Conservation (phyloP, 2,797 vertebrate species). For the Carcharodon carcharias region DNA sequence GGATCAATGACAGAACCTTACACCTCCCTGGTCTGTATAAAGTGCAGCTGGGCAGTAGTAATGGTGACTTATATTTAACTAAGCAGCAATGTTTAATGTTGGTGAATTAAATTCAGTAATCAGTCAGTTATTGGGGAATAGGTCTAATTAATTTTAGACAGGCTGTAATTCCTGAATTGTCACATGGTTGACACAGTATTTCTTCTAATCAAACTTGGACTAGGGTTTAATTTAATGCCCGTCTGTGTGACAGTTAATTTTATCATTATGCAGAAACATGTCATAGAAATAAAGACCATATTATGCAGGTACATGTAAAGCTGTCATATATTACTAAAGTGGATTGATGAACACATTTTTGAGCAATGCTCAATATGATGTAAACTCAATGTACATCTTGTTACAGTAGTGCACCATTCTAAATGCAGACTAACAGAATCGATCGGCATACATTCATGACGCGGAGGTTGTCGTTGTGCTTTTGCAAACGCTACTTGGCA, state of each 20-base stretch:
- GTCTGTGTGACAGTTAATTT: neutral
- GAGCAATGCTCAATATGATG: neutral
- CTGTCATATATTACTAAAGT: neutral
- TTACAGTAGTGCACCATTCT: neutral
- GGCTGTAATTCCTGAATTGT: neutral
- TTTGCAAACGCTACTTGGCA: neutral
- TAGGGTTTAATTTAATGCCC: neutral
- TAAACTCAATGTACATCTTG: neutral
- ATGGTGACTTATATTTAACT: neutral
- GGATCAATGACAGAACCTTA: neutral
- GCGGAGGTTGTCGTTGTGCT: neutral
- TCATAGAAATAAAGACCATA: neutral
- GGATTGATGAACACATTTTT: neutral
- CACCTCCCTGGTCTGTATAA: neutral
- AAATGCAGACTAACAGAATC: neutral
- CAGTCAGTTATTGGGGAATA: neutral
- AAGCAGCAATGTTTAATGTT: neutral
- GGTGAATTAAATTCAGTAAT: neutral
- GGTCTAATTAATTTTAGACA: neutral
- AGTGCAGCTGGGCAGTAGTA: neutral
- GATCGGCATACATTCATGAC: neutral
- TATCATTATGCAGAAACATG: neutral
- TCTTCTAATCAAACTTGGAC: neutral
- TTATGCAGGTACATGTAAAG: neutral
- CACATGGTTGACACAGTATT: neutral